Evolutionary conservation across 2,113 vertebrate species (phyloP).

Genomic region (Rousettus leschenaultii): DNA sequence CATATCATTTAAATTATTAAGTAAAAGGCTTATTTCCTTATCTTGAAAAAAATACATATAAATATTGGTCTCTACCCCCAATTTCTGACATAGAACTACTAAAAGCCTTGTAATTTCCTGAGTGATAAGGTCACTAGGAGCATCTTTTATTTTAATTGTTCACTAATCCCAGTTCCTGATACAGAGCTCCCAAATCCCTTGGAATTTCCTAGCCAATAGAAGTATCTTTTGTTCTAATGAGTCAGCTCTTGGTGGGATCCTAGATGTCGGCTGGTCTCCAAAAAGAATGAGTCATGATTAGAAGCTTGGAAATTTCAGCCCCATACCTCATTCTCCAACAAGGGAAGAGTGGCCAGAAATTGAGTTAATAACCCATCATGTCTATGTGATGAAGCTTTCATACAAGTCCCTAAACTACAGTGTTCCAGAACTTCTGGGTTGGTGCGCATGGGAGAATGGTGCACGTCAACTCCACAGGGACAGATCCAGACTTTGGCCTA

Average conservation of each 20-base stretch:
- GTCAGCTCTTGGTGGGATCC: background rate
- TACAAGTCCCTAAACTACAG: background rate
- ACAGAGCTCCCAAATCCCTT: background rate
- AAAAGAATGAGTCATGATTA: background rate
- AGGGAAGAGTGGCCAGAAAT: background rate
- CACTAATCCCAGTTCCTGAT: background rate
- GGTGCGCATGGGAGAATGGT: background rate
- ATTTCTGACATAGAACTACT: background rate
- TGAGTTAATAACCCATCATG: background rate
- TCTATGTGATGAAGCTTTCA: background rate
- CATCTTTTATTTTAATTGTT: background rate
- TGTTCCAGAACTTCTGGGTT: background rate
- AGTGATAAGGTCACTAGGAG: background rate
- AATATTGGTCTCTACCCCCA: background rate
- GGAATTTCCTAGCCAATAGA: background rate
- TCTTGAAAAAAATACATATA: background rate
- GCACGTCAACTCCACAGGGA: background rate
- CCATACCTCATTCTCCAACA: background rate
- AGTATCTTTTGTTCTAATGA: background rate
- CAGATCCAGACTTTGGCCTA: background rate
- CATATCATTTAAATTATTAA: background rate
- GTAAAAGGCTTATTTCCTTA: background rate
- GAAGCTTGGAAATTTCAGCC: background rate
- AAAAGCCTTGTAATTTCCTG: background rate
- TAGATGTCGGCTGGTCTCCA: background rate